These are phyloP conservation scores for Myoxocephalus aenaeus DNA, from an alignment of 2,797 vertebrate species.

Conservation along the genomic window DNA sequence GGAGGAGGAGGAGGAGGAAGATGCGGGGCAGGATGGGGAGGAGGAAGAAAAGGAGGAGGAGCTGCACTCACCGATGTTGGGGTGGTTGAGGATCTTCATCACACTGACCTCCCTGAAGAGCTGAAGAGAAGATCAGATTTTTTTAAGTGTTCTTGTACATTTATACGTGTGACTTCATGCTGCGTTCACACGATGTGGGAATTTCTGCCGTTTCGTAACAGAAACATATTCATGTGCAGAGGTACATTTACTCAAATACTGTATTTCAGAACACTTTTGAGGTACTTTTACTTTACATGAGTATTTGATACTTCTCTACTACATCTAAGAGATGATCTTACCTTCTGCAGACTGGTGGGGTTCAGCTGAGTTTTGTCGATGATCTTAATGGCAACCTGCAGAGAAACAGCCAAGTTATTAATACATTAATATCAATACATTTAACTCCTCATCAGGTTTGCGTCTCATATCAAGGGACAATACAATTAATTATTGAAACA, in stretches of 20 bases:
- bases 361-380: constrained; percentile 96
- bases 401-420: background rate
- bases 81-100: constrained; percentile 96
- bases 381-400: constrained; percentile 94
- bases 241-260: background rate
- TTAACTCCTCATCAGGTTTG: background rate
- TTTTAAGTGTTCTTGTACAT: too few species aligned
- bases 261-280: background rate
- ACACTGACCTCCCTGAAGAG: constrained; percentile 95
- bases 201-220: too few species aligned
- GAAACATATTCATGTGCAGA: too few species aligned
- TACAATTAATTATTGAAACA: background rate
- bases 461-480: background rate
- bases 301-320: background rate
- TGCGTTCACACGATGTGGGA: too few species aligned
- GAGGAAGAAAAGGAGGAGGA: background rate
- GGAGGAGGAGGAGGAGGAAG: background rate
- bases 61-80: constrained; percentile 90
- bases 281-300: background rate
- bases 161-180: too few species aligned
- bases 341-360: constrained; percentile 95
- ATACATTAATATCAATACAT: background rate
- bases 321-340: constrained; percentile 57
- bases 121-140: constrained; percentile 69
- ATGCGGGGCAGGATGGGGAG: background rate